Base-by-base conservation (phyloP, 2,888 invertebrate genomes). In the Drosophila paramelanica region DNA sequence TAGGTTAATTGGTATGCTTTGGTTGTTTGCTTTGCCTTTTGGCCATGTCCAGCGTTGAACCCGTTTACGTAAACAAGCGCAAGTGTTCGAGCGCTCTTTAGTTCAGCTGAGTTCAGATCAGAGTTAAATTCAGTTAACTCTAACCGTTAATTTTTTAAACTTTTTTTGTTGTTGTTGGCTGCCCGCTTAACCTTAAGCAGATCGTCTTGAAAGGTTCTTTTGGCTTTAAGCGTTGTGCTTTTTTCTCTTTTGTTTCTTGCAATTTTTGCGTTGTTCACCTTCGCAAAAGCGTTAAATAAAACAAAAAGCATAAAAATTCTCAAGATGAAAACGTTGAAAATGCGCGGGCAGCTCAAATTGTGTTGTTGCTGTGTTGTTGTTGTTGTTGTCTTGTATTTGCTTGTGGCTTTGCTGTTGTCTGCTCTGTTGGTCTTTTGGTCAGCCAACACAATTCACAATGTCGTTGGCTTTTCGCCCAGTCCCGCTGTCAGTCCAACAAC, bases 241-340 rank as follows among this genome's bases (percentile, higher is more conserved):
- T 38, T 57, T 60, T 23, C 4, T 23, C 27, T 42, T 43, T 58
- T 17, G 17, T 17, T 17, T 17, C 17, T 67, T 76, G 45, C 62
- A 66, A 69, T 60, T 69, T 73, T 73, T 58, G 64, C 70, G 60
- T 46, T 69, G 68, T 64, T 86, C 81, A 84, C 87, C 87, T 84
- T 86, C 81, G 73, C 70, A 64, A 51, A 53, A 76, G 62, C 62
- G 45, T 58, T 41, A 70, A 70, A 47, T 47, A 45, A 46, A 70
- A 17, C 62, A 65, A 59, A 46, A 51, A 46, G 53, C 51, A 72
- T 23, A 58, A 70, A 60, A 61, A 76, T 55, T 49, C 67, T 68
- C 71, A 84, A 81, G 73, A 78, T 76, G 67, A 77, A 73, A 82
- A 81, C 74, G 67, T 78, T 75, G 70, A 73, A 86, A 87, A 78